phyloP scores from a whole-genome alignment of 2,888 invertebrate genomes.

The Nymphalis c-album region DNA sequence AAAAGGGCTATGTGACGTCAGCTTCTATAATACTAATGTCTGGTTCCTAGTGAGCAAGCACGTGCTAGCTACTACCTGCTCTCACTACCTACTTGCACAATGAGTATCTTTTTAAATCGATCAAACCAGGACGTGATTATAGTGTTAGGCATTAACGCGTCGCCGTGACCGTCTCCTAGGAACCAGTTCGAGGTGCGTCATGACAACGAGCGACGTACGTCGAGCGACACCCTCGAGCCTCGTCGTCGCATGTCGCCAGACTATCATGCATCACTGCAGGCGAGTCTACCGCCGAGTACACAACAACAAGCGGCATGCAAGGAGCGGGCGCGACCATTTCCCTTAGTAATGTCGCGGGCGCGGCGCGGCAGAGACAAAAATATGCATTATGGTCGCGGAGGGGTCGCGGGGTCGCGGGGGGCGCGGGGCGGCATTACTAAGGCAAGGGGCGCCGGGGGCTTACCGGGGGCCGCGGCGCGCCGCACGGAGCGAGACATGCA shows the following conservation, averaged over 20 bases:
- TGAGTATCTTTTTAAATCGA: neutral
- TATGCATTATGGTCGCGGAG: conserved; percentile 64
- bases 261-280: conserved; percentile 42
- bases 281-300: too few relatives aligned
- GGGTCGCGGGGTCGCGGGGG: conserved; percentile 46
- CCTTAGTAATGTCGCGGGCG: conserved; percentile 75
- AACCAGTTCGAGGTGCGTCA: conserved; percentile 21
- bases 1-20: conserved; percentile 6
- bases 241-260: conserved; percentile 18
- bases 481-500: conserved; percentile 64
- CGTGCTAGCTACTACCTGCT: neutral
- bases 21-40: conserved; percentile 4
- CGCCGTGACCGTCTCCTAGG: conserved; percentile 7
- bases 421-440: conserved; percentile 69
- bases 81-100: neutral
- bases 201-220: conserved; percentile 12
- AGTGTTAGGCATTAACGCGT: neutral
- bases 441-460: conserved; percentile 70
- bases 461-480: conserved; percentile 60
- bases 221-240: conserved; percentile 11
- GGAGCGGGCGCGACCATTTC: conserved; percentile 71
- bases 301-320: conserved; percentile 41
- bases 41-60: conserved; percentile 13
- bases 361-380: conserved; percentile 64
- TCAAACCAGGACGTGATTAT: neutral